Evolutionary conservation across 2,797 vertebrate species (phyloP), one percentile per base, ranked within the genome.

Genomic region (Spheniscus humboldti): DNA sequence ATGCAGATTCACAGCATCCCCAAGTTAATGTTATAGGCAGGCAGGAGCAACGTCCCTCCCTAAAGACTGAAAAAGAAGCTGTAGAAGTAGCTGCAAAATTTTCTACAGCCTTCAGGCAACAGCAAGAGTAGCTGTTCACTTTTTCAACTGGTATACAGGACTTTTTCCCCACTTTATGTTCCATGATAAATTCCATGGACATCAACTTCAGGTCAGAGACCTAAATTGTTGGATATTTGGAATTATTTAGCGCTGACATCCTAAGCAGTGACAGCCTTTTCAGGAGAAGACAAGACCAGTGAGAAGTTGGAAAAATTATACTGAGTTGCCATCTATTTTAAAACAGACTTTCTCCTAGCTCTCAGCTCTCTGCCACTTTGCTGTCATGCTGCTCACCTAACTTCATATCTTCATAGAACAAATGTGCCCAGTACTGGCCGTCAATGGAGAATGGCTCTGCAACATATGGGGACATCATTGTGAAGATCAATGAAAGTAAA

Each of bases 391-490:
- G 37, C 55, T 92, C 55, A 66, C 48, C 28, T 73, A 50, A 18
- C 23, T 85, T 59, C 88, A 5, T 35, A 68, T 33, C 77, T 73
- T 97, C 89, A 6, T 24, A 99, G 99, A 98, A 98, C 68, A 99
- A 99, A 90, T 99, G 99, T 97, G 99, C 99, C 10, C 99, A 99
- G 95, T 99, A 99, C 96, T 99, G 99, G 99, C 99, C 99, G 0
- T 97, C 98, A 13, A 63, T 96, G 87, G 98, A 98, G 1, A 97
- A 98, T 5, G 97, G 98, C 62, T 97, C 97, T 0, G 98, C 98
- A 88, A 96, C 98, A 5, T 99, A 93, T 19, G 98, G 99, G 27
- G 99, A 99, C 80, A 98, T 99, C 25, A 86, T 98, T 9, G 99
- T 99, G 77, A 99, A 98, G 95, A 98, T 99, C 83, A 98, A 50